These are phyloP conservation scores for Porites australiensis DNA, from an alignment of 64 coral and sea anemone genomes.

Conservation along the genomic window DNA sequence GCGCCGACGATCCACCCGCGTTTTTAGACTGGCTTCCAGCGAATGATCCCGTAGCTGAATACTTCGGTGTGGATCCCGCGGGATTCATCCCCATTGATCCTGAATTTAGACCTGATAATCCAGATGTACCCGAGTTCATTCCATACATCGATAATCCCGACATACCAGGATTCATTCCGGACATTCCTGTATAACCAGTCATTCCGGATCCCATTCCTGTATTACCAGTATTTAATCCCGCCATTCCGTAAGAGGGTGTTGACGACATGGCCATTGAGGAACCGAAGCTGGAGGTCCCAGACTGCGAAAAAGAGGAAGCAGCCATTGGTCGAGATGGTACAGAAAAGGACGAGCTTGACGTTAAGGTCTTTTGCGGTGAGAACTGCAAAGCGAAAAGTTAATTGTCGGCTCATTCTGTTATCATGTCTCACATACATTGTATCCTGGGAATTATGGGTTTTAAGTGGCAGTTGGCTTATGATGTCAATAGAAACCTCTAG, in stretches of 20 bases:
- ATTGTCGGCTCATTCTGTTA: too few species aligned
- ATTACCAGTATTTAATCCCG: not conserved
- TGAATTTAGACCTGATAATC: not conserved
- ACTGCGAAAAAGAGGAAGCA: constrained; percentile 8
- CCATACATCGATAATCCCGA: not conserved
- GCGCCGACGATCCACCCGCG: not conserved
- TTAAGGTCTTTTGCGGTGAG: not conserved
- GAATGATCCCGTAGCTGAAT: not conserved
- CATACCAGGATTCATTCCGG: not conserved
- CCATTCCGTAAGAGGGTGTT: constrained; percentile 25
- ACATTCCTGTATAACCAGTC: constrained; percentile 15
- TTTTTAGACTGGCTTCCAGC: constrained; percentile 32
- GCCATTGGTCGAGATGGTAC: not conserved
- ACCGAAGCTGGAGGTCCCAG: constrained; percentile 9
- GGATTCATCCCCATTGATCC: constrained; percentile 33
- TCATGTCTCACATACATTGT: too few species aligned
- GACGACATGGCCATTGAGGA: constrained; percentile 15
- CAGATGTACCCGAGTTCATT: constrained; percentile 12
- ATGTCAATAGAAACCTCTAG: too few species aligned
- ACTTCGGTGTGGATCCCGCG: constrained; percentile 11
- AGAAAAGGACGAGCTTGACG: not conserved
- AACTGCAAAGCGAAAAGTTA: not conserved
- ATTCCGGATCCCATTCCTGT: constrained; percentile 37
- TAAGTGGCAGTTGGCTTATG: too few species aligned
- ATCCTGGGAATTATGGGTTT: too few species aligned